Evolutionary conservation across 2,888 invertebrate species (phyloP).

Genomic region (Catocala fraxini): DNA sequence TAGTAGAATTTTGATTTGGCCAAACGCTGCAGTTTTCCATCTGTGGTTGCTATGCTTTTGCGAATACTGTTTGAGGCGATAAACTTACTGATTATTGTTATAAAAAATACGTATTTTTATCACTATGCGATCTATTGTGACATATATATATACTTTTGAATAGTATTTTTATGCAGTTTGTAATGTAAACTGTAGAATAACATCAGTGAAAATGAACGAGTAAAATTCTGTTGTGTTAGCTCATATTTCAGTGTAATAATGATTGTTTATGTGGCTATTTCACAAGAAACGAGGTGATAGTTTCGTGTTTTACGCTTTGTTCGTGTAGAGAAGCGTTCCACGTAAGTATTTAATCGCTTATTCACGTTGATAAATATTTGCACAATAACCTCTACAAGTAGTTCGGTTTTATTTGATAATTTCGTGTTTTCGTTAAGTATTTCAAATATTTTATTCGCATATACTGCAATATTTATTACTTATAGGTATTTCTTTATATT

Average conservation of each 20-base stretch:
- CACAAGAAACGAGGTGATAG: constrained; percentile 20
- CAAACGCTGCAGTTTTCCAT: no score
- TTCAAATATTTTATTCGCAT: no score
- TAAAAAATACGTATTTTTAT: constrained; percentile 5
- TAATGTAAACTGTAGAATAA: not conserved
- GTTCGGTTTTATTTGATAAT: no score
- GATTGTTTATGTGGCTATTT: constrained; percentile 24
- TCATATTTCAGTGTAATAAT: constrained; percentile 37
- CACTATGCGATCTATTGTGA: not conserved
- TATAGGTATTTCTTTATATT: no score
- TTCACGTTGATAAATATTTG: not conserved
- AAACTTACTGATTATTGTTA: constrained; percentile 16
- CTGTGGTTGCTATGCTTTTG: constrained; percentile 17
- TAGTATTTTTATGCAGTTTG: not conserved
- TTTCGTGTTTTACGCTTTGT: constrained; percentile 22
- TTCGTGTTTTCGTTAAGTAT: no score
- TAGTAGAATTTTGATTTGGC: no score
- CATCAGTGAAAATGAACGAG: constrained; percentile 15
- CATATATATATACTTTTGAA: not conserved
- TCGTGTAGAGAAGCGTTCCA: not conserved
- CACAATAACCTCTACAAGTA: constrained; percentile 3
- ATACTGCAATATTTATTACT: no score
- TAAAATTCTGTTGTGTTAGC: constrained; percentile 12
- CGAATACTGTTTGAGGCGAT: constrained; percentile 20
- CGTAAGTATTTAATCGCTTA: constrained; percentile 24